Percentiles rank a stretch among this genome's conserved stretches.
phyloP scores from a whole-genome alignment of 2,888 invertebrate genomes.

The Caenorhabditis sp. region DNA sequence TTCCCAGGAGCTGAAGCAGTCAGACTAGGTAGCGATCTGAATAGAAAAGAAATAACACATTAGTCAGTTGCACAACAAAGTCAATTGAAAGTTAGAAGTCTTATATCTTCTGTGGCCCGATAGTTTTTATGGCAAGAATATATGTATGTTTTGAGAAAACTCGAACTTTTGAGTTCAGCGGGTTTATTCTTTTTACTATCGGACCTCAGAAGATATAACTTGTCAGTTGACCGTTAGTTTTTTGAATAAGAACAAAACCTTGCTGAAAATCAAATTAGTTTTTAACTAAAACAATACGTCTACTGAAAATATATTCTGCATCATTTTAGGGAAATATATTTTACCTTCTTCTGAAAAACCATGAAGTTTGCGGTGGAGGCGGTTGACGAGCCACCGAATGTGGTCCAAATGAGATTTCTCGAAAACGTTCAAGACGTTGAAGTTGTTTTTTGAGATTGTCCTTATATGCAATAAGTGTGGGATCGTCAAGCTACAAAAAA shows the following conservation, averaged over 20 bases:
- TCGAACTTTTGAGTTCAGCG: too few species aligned
- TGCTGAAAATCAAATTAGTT: slow-evolving; percentile 11
- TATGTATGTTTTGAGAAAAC: background rate
- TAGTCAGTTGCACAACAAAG: background rate
- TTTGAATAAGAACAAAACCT: slow-evolving; percentile 13
- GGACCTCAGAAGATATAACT: too few species aligned
- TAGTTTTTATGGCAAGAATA: background rate
- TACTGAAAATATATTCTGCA: background rate
- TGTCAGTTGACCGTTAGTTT: background rate
- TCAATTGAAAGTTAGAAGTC: background rate
- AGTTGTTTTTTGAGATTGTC: slow-evolving; percentile 62
- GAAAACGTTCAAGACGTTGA: slow-evolving; percentile 65
- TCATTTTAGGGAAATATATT: background rate
- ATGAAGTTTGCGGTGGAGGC: slow-evolving; percentile 56
- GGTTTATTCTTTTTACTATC: too few species aligned
- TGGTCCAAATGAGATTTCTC: slow-evolving; percentile 64
- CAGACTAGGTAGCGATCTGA: slow-evolving; percentile 62
- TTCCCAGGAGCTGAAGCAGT: slow-evolving; percentile 59
- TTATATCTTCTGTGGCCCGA: background rate
- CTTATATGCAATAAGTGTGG: slow-evolving; percentile 64
- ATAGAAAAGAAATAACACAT: slow-evolving; percentile 18
- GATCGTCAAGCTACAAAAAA: slow-evolving; percentile 64
- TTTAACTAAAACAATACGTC: background rate
- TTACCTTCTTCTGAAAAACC: slow-evolving; percentile 69
- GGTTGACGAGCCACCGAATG: slow-evolving; percentile 68